Base-by-base conservation (phyloP, 2,888 invertebrate genomes). In the Listrodromus nycthemerus region DNA sequence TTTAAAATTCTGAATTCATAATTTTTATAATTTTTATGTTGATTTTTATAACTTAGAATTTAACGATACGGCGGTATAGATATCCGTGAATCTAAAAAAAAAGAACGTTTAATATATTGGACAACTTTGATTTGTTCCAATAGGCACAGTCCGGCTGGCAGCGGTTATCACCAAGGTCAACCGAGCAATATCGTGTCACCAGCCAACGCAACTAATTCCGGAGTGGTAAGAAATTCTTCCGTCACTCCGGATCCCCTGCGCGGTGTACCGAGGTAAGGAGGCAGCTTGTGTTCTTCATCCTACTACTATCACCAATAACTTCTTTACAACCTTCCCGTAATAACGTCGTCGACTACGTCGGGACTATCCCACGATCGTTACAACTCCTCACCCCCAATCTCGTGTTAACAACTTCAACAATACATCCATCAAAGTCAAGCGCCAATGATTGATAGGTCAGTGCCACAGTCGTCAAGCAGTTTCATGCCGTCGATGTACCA, bases 201-300 rank as follows among this genome's bases (percentile, higher is more conserved):
- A 21, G 92, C 91, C 3, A 91, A 89, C 37, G 87, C 92, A 2
- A 92, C 89, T 45, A 93, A 89, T 81, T 90, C 93, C 2, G 92
- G 92, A 45, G 92, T 93, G 1, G 93, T 94, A 8, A 89, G 94
- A 82, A 94, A 93, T 82, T 91, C 93, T 7, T 93, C 94, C 0
- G 93, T 91, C 27, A 92, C 92, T 10, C 92, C 92, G 33, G 92
- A 92, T 80, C 90, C 91, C 1, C 82, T 91, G 2, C 91, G 91
- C 27, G 91, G 91, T 77, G 89, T 89, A 70, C 89, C 91, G 30
- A 91, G 91, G 91, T 91, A 82, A 87, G 71, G 52, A 65, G 41
- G 78, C 69, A 75, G n/a, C 73, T 37, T 71, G 48, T 78, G 69
- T 61, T 55, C 67, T 77, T 73, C 66, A 77, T 82, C 73, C 41